A percentile compares a stretch with the other conserved stretches of the same genome.
These are phyloP conservation scores for Drosophila hawaiiensis DNA, from an alignment of 2,888 invertebrate species.

Conservation along the genomic window DNA sequence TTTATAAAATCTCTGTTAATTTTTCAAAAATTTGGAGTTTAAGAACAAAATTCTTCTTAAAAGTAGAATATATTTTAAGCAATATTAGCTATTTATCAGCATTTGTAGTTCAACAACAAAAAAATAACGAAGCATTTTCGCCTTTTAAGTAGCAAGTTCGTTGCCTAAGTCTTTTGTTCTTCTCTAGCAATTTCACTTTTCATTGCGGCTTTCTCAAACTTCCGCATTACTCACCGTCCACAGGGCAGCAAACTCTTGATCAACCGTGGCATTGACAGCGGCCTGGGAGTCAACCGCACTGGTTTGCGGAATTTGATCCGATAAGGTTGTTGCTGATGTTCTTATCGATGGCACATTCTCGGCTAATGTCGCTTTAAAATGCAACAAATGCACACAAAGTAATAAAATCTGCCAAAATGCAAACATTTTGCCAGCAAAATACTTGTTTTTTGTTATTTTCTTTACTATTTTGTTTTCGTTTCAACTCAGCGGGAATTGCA, in stretches of 20 bases:
- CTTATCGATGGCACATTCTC: slow-evolving; percentile 54
- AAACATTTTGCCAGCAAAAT: slow-evolving; percentile 67
- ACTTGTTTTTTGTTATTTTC: slow-evolving; percentile 20
- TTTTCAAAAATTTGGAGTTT: not conserved
- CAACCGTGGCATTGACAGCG: slow-evolving; percentile 47
- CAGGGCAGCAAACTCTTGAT: slow-evolving; percentile 7
- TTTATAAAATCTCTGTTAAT: not conserved
- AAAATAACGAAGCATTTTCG: not conserved
- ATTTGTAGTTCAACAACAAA: not conserved
- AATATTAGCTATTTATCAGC: not conserved
- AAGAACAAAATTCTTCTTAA: not conserved
- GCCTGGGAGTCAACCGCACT: slow-evolving; percentile 27
- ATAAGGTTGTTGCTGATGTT: slow-evolving; percentile 32
- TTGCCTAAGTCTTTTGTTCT: slow-evolving; percentile 63
- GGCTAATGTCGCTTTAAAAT: slow-evolving; percentile 68
- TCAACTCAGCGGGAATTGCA: slow-evolving; percentile 50
- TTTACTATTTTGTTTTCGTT: slow-evolving; percentile 69
- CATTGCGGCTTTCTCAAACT: not conserved
- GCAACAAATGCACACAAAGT: slow-evolving; percentile 76
- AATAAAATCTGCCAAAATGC: slow-evolving; percentile 69
- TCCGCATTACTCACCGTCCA: slow-evolving; percentile 54
- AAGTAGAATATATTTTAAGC: not conserved
- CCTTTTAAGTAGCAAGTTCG: slow-evolving; percentile 26
- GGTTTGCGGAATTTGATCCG: slow-evolving; percentile 42
- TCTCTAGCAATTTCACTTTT: slow-evolving; percentile 44